Conservation (phyloP, 2,888 invertebrate genomes). For the Pecten maximus region DNA sequence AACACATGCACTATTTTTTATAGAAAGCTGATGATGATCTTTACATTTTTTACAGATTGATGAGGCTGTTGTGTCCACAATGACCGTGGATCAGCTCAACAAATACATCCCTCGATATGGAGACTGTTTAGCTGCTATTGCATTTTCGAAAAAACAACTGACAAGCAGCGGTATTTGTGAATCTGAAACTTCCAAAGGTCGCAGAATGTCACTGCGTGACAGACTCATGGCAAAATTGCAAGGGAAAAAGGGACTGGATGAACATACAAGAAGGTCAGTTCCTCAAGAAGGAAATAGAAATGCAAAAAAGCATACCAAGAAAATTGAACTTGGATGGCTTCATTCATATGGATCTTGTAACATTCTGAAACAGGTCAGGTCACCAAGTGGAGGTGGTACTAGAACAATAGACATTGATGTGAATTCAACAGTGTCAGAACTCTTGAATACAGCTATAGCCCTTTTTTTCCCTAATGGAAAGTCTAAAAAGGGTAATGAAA, state of each 20-base stretch:
- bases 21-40: no score
- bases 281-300: constrained; percentile 35
- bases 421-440: background rate
- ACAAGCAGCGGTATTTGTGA: background rate
- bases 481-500: constrained; percentile 18
- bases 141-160: background rate
- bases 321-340: constrained; percentile 37
- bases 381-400: constrained; percentile 37
- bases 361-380: constrained; percentile 33
- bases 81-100: background rate
- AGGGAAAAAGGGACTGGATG: background rate
- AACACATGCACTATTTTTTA: no score
- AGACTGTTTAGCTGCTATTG: constrained; percentile 27
- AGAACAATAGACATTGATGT: constrained; percentile 26
- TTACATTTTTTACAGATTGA: background rate
- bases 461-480: background rate
- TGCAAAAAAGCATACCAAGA: background rate
- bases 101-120: background rate
- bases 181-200: background rate
- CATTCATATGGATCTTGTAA: constrained; percentile 14
- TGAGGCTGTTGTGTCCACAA: background rate
- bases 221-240: background rate
- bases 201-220: background rate
- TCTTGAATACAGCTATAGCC: background rate
- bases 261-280: constrained; percentile 13